Evolutionary conservation across 2,797 vertebrate species (phyloP), one percentile per base, ranked within the genome.

Genomic region (Takifugu ocellatus): DNA sequence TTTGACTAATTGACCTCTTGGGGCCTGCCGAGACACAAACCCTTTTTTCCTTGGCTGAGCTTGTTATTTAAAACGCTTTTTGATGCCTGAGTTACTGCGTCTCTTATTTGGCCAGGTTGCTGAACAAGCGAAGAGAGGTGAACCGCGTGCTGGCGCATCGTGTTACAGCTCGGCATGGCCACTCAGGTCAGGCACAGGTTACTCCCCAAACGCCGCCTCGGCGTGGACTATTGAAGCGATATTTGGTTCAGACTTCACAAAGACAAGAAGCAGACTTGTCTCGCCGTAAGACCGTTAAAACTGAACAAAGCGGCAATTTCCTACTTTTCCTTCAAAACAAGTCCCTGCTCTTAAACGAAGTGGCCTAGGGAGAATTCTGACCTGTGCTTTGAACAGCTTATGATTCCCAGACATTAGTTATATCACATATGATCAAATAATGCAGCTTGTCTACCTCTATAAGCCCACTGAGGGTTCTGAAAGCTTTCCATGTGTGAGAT

Each of bases 51-150:
- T 25, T 25, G 21, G 42, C 53, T 63, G 53, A 10, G 85, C 84
- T 77, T 87, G 85, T 87, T 83, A 88, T 87, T 84, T 73, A 81
- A 88, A 74, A 69, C 65, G 17, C 26, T 56, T 45, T 78, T 63
- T 68, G 73, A 80, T 65, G 83, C 77, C 75, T 71, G 66, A 80
- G 44, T 74, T 66, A 54, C 56, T 5, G 87, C 77, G 65, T 80
- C 77, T 72, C 67, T 74, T 70, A 66, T 66, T 68, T 70, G 54
- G 60, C 67, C 54, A 48, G 58, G 59, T 71, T 80, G 78, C 81
- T 60, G 69, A 78, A 76, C 73, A 63, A 64, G 79, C 43, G 49
- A 56, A 63, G 76, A 73, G 68, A 75, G 70, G 39, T 51, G 56
- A 78, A 48, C 47, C 10, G 70, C 52, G n/a, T 54, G 71, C 70